phyloP scores from a whole-genome alignment of 1,140 invertebrate species.

The Orussus abietinus region DNA sequence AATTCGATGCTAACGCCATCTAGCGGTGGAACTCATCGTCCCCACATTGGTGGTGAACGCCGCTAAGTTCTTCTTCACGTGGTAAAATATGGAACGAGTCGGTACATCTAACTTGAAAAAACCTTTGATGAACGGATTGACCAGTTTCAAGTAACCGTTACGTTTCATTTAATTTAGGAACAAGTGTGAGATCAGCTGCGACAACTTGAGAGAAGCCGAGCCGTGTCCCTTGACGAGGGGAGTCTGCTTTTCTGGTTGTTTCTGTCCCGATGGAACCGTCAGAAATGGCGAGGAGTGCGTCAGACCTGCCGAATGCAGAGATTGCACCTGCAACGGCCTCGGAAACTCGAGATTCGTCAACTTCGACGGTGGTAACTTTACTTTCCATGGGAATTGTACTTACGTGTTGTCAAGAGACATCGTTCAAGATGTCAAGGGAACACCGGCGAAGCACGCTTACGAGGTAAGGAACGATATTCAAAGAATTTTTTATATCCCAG shows the following conservation, averaged over 20 bases:
- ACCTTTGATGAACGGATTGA: too few relatives aligned
- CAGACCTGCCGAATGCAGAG: constrained; percentile 65
- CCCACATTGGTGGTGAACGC: too few relatives aligned
- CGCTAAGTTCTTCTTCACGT: too few relatives aligned
- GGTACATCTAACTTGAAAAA: too few relatives aligned
- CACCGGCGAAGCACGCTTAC: constrained; percentile 59
- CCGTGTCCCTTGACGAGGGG: constrained; percentile 61
- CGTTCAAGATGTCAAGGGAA: constrained; percentile 24
- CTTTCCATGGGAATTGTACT: constrained; percentile 73
- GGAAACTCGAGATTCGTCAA: constrained; percentile 69
- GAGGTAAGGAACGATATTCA: too few relatives aligned
- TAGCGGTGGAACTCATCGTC: too few relatives aligned
- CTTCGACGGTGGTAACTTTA: constrained; percentile 70
- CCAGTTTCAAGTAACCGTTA: background rate
- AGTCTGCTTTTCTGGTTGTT: constrained; percentile 77
- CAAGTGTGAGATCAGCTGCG: constrained; percentile 70
- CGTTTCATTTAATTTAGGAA: constrained; percentile 21
- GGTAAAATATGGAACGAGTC: too few relatives aligned
- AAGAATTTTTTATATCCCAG: too few relatives aligned
- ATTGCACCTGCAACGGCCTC: constrained; percentile 72
- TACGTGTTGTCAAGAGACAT: constrained; percentile 69
- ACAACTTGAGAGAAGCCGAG: constrained; percentile 57
- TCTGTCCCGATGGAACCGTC: constrained; percentile 74
- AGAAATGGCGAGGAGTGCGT: constrained; percentile 68
- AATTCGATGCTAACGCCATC: too few relatives aligned